These are phyloP conservation scores for Montipora cactus DNA, from an alignment of 64 coral and sea anemone genomes.

Conservation along the genomic window DNA sequence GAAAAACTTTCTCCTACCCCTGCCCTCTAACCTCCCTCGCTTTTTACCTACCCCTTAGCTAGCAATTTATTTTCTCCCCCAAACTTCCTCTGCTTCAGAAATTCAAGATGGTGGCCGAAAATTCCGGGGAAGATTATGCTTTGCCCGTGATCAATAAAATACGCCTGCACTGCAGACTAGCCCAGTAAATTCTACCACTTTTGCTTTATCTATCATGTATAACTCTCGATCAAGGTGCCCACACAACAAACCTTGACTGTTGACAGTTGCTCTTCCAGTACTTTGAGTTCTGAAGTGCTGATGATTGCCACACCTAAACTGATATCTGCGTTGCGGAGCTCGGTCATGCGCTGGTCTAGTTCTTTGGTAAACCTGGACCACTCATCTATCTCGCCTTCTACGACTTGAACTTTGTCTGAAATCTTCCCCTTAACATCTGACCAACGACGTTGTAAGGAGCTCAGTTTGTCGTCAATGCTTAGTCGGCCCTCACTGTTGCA, in stretches of 20 bases:
- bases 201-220: too few relatives aligned
- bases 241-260: constrained; percentile 75
- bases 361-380: constrained; percentile 64
- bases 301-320: constrained; percentile 76
- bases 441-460: constrained; percentile 70
- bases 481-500: constrained; percentile 82
- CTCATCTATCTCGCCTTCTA: constrained; percentile 74
- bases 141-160: too few relatives aligned
- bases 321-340: constrained; percentile 84
- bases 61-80: too few relatives aligned
- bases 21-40: too few relatives aligned
- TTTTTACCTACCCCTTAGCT: too few relatives aligned
- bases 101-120: too few relatives aligned
- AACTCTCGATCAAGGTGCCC: too few relatives aligned
- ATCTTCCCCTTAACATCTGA: constrained; percentile 75
- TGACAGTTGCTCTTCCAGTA: constrained; percentile 73
- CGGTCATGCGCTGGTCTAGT: constrained; percentile 77
- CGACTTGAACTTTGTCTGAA: constrained; percentile 58
- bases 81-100: too few relatives aligned
- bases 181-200: too few relatives aligned
- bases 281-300: constrained; percentile 75
- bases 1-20: too few relatives aligned
- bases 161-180: too few relatives aligned
- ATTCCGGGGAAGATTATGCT: too few relatives aligned
- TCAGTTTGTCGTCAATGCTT: constrained; percentile 68